Evolutionary conservation across 2,888 invertebrate genomes (phyloP).

Genomic region (Saturnia japonica): DNA sequence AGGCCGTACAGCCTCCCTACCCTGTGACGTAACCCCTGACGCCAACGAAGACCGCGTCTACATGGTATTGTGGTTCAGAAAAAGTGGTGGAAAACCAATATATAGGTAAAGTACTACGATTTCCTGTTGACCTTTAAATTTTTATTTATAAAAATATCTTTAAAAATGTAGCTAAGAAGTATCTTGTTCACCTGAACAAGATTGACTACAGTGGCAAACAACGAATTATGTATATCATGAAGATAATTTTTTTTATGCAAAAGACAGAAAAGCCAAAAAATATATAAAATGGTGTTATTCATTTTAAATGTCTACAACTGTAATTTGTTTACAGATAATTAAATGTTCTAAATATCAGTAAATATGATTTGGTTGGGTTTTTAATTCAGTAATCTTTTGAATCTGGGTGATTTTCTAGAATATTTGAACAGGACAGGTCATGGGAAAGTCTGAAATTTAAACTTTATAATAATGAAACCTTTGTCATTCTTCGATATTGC

Average conservation of each 20-base stretch:
- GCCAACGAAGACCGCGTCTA: slow-evolving; percentile 92
- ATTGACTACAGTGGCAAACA: no score
- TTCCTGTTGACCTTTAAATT: neutral
- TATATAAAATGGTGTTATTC: no score
- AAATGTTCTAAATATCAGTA: neutral
- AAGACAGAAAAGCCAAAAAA: no score
- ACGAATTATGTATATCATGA: no score
- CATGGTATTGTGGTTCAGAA: slow-evolving; percentile 96
- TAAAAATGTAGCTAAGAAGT: neutral
- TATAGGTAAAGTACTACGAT: slow-evolving; percentile 86
- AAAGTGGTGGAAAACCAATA: slow-evolving; percentile 92
- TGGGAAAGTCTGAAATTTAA: neutral
- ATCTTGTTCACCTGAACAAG: no score
- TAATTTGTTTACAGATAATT: neutral
- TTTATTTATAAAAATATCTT: neutral
- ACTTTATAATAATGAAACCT: neutral
- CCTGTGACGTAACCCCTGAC: slow-evolving; percentile 94
- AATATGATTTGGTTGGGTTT: neutral
- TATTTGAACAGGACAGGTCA: neutral
- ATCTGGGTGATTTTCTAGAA: neutral
- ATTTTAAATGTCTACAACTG: no score
- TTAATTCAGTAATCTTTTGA: neutral
- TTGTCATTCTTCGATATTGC: neutral
- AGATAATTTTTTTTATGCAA: no score
- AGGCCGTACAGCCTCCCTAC: slow-evolving; percentile 91